Percentiles rank a stretch among this genome's conserved stretches.
phyloP scores from a whole-genome alignment of 2,888 invertebrate genomes.

The Halocaridina rubra region DNA sequence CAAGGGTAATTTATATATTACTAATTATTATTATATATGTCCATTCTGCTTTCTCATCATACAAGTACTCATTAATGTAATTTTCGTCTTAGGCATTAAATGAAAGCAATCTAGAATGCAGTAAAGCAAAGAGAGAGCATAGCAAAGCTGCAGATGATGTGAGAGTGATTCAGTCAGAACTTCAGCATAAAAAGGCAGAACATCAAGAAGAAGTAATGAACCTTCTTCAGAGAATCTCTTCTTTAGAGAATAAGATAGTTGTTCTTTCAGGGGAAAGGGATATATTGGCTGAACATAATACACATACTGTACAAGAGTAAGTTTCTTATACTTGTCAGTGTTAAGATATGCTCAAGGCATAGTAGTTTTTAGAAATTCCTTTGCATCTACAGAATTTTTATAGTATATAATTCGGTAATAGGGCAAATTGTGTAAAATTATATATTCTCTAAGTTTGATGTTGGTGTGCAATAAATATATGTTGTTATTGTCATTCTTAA shows the following conservation, averaged over 20 bases:
- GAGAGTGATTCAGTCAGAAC: neutral
- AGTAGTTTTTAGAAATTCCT: too few relatives aligned
- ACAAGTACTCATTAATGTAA: neutral
- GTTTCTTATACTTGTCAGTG: neutral
- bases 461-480: too few relatives aligned
- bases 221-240: slow-evolving; percentile 17
- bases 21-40: too few relatives aligned
- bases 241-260: neutral
- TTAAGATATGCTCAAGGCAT: too few relatives aligned
- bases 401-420: too few relatives aligned
- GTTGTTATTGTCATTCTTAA: too few relatives aligned
- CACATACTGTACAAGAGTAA: slow-evolving; percentile 16
- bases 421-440: too few relatives aligned
- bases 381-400: too few relatives aligned
- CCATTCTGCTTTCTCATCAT: too few relatives aligned
- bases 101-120: neutral
- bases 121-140: neutral
- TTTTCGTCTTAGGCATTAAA: slow-evolving; percentile 9
- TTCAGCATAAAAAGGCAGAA: slow-evolving; percentile 17
- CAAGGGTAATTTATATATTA: too few relatives aligned
- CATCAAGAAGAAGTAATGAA: slow-evolving; percentile 15
- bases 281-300: neutral
- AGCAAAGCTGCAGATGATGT: neutral
- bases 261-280: neutral
- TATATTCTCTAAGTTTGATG: too few relatives aligned